Base-by-base conservation (phyloP, 1,140 invertebrate species). In the Drosophila paulistorum region DNA sequence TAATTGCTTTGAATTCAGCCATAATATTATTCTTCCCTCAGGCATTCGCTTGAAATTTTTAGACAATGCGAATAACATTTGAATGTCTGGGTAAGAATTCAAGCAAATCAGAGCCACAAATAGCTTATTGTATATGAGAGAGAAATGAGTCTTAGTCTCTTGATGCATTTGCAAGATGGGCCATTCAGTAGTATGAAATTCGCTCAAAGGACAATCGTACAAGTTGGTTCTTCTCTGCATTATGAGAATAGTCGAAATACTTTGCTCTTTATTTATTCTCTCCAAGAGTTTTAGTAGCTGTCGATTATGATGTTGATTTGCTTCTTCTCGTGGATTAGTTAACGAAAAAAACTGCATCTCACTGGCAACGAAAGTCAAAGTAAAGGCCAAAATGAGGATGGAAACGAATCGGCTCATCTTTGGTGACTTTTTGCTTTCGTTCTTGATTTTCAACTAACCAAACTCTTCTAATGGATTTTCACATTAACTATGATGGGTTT, bases 151-250 rank as follows among this genome's bases (percentile, higher is more conserved):
- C 6, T 17, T 26, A 0, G 55, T 37, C 1, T 10, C 41, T 20
- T 79, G 68, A 30, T 89, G 45, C 0, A 68, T 26, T 0, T 73
- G 72, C 35, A 86, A 57, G 4, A 71, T 58, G 26, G 84, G 69
- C 79, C 76, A 86, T 11, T 59, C 6, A 1, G 48, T 0, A 1
- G 57, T 11, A 11, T 62, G 54, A 3, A 71, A 55, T 37, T 62
- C 41, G n/a, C 72, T 60, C 30, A 87, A 20, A 7, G 57, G 30
- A 13, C 59, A 51, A 1, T 23, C 11, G 1, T 10, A 1, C 11
- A 14, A n/a, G 7, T 63, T 30, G 3, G n/a, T 11, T 0, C 13
- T 5, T 26, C 54, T 77, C 65, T 83, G 76, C 65, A 86, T 57
- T 7, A 86, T 11, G 1, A 86, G 39, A 1, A 74, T 14, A 3